Evolutionary conservation across 2,888 invertebrate genomes (phyloP).

Genomic region (Pyrgus malvae): DNA sequence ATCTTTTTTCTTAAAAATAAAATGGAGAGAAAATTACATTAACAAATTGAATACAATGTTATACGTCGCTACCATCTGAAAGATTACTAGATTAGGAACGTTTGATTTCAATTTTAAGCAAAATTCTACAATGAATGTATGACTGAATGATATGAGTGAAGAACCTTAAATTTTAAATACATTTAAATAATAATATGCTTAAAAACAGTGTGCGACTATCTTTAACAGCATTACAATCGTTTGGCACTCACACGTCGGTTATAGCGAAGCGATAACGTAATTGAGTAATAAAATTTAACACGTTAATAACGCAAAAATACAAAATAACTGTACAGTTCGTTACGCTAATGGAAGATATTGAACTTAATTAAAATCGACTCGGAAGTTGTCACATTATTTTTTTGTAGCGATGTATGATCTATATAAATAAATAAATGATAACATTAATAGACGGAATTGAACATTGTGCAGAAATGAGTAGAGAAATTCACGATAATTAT

Average conservation of each 20-base stretch:
- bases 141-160: too few species aligned
- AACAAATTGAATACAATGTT: too few species aligned
- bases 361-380: slow-evolving; percentile 43
- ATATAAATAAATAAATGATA: slow-evolving; percentile 12
- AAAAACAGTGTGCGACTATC: slow-evolving; percentile 28
- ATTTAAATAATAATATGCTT: too few species aligned
- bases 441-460: slow-evolving; percentile 18
- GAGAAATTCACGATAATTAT: background rate
- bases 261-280: slow-evolving; percentile 51
- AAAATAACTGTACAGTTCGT: slow-evolving; percentile 54
- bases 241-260: slow-evolving; percentile 56
- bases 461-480: background rate
- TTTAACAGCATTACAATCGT: slow-evolving; percentile 30
- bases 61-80: too few species aligned
- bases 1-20: too few species aligned
- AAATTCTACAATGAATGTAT: too few species aligned
- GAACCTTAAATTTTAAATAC: too few species aligned
- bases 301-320: slow-evolving; percentile 34
- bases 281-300: slow-evolving; percentile 44
- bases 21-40: too few species aligned
- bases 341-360: slow-evolving; percentile 66
- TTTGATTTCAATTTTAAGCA: too few species aligned
- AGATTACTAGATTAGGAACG: too few species aligned
- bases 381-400: slow-evolving; percentile 12
- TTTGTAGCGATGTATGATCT: slow-evolving; percentile 1